Conservation (phyloP, 2,888 invertebrate genomes). For the Leucophora obtusa region DNA sequence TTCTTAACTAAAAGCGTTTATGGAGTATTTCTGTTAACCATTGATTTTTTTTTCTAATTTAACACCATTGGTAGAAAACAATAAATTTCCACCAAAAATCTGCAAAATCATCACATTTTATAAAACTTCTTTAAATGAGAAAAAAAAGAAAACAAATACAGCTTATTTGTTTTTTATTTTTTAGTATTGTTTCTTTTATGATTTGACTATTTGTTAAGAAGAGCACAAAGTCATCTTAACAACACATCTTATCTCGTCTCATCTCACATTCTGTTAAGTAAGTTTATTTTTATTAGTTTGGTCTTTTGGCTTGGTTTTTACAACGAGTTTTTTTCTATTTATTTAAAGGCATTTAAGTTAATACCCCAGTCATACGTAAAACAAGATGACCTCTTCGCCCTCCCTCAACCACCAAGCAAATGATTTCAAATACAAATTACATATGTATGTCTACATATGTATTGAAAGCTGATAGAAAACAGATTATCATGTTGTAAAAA, state of each 20-base stretch:
- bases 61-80: background rate
- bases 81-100: conserved; percentile 2
- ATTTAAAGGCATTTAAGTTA: conserved; percentile 47
- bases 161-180: conserved; percentile 27
- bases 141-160: conserved; percentile 5
- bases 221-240: conserved; percentile 53
- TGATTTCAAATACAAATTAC: background rate
- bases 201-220: conserved; percentile 54
- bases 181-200: conserved; percentile 46
- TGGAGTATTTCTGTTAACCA: too few species aligned
- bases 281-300: conserved; percentile 51
- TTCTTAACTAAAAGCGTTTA: too few species aligned
- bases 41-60: background rate
- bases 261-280: conserved; percentile 30
- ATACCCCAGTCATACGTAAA: conserved; percentile 14
- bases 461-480: conserved; percentile 33
- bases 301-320: conserved; percentile 20
- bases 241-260: conserved; percentile 42
- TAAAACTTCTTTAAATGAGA: conserved; percentile 11
- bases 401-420: background rate
- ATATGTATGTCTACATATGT: conserved; percentile 1
- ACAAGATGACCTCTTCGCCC: conserved; percentile 39
- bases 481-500: conserved; percentile 45
- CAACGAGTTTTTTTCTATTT: background rate
- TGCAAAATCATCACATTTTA: conserved; percentile 48